These are phyloP conservation scores for Eutolmus rufibarbis DNA, from an alignment of 2,888 invertebrate species.

Conservation along the genomic window DNA sequence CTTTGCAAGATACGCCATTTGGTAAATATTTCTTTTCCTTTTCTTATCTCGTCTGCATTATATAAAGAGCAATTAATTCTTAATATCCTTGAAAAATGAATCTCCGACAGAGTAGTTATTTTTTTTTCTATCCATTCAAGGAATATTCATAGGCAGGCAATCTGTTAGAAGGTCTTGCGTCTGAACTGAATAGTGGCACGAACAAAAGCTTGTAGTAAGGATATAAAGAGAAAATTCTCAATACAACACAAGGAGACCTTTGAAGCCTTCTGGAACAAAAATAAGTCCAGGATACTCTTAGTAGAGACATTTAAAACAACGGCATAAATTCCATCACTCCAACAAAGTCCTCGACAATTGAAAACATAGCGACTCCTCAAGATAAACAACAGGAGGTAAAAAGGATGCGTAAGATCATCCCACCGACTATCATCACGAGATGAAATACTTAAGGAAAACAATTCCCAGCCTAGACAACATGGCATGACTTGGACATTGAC, in stretches of 20 bases:
- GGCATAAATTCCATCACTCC: background rate
- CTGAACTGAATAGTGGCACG: background rate
- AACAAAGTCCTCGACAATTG: background rate
- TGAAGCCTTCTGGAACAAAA: background rate
- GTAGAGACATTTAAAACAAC: background rate
- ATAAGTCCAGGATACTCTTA: background rate
- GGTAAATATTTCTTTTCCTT: background rate
- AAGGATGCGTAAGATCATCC: background rate
- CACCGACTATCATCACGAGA: background rate
- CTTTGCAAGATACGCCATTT: background rate
- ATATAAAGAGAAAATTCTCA: background rate
- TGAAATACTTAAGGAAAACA: slow-evolving; percentile 12
- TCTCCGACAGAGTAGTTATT: background rate
- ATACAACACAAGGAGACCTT: background rate
- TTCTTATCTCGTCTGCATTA: background rate
- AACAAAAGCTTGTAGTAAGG: background rate
- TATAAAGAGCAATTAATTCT: background rate
- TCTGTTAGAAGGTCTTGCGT: background rate
- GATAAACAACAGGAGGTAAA: background rate
- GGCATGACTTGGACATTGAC: background rate
- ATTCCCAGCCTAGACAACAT: background rate
- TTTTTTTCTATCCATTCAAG: background rate
- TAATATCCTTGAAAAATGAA: background rate
- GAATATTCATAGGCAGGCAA: background rate
- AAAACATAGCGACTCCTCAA: background rate